Conservation (phyloP, 2,888 invertebrate genomes). For the Pimpla rufipes region DNA sequence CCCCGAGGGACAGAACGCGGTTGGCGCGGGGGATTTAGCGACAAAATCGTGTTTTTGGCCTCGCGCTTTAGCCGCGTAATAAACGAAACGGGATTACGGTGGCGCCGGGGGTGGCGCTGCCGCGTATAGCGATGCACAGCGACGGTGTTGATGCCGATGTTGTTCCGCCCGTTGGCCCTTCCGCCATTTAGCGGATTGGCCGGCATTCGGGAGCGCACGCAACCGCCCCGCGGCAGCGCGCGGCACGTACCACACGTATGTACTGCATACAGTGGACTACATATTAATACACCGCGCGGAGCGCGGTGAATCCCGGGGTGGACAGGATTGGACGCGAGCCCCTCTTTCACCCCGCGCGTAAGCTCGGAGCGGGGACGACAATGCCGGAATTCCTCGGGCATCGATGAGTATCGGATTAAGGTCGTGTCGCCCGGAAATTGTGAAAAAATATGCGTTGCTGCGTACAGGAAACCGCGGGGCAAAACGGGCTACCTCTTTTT, state of each 20-base stretch:
- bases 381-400: constrained; percentile 64
- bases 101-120: no score
- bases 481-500: no score
- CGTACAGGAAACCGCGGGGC: no score
- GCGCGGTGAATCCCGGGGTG: constrained; percentile 27
- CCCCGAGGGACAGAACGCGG: constrained; percentile 55
- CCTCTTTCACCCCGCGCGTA: no score
- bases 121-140: constrained; percentile 6
- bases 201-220: constrained; percentile 65
- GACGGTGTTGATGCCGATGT: constrained; percentile 57
- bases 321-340: no score
- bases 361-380: constrained; percentile 46
- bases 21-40: constrained; percentile 59
- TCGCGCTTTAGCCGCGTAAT: constrained; percentile 75
- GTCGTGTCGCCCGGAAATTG: no score
- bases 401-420: constrained; percentile 77
- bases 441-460: no score
- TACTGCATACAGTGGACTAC: constrained; percentile 11
- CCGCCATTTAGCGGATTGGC: constrained; percentile 76
- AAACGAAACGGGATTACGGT: constrained; percentile 80
- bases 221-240: constrained; percentile 64
- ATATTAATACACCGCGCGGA: constrained; percentile 2
- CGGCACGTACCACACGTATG: constrained; percentile 7
- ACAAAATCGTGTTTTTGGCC: constrained; percentile 77
- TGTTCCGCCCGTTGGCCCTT: constrained; percentile 67